Percentiles rank a stretch among this genome's conserved stretches.
These are phyloP conservation scores for Brenthis daphne DNA, from an alignment of 2,888 invertebrate genomes.

Conservation along the genomic window DNA sequence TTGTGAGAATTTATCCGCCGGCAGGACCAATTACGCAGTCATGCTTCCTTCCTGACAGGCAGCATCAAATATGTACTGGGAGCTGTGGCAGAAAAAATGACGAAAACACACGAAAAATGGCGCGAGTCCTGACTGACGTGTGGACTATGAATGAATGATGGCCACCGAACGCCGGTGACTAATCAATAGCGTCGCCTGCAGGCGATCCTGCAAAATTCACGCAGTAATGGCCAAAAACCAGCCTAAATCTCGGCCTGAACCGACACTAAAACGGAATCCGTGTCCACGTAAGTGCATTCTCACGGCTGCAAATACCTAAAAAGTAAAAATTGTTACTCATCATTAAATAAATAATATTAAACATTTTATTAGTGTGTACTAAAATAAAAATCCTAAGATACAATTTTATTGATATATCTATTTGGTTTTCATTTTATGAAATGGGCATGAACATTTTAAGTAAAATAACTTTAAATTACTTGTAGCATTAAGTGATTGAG, in stretches of 20 bases:
- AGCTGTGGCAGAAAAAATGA: conserved; percentile 51
- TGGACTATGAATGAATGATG: conserved; percentile 73
- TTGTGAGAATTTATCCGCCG: conserved; percentile 56
- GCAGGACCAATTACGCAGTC: conserved; percentile 64
- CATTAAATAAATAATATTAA: no score
- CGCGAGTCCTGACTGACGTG: conserved; percentile 56
- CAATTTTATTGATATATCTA: not conserved
- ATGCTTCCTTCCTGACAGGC: conserved; percentile 66
- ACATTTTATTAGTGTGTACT: no score
- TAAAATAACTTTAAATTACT: not conserved
- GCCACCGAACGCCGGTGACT: conserved; percentile 50
- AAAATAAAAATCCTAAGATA: no score
- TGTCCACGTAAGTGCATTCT: conserved; percentile 14
- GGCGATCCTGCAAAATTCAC: conserved; percentile 56
- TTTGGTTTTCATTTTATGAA: not conserved
- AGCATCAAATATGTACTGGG: conserved; percentile 69
- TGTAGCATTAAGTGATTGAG: not conserved
- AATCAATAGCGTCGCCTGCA: conserved; percentile 54
- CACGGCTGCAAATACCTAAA: not conserved
- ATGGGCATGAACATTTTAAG: no score
- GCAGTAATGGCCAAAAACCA: conserved; percentile 56
- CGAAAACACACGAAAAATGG: conserved; percentile 53
- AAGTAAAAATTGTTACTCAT: not conserved
- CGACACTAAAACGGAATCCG: conserved; percentile 29
- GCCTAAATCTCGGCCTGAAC: conserved; percentile 33